Evolutionary conservation across 1,140 invertebrate genomes (phyloP).

Genomic region (Pogonomyrmex barbatus): DNA sequence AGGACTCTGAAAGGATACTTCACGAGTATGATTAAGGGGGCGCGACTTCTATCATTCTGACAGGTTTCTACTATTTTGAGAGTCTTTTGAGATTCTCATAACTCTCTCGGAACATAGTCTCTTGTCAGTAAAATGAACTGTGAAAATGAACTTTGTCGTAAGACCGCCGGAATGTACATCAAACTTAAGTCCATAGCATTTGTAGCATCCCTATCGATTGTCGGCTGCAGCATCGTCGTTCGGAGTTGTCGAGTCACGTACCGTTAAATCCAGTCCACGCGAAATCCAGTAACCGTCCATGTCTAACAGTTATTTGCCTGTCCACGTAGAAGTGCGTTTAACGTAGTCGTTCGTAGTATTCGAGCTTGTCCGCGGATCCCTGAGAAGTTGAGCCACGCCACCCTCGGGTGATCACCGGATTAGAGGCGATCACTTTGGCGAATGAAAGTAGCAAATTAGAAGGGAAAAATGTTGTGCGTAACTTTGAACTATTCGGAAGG

Average conservation of each 20-base stretch:
- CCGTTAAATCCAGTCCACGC: not conserved
- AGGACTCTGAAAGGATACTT: conserved; percentile 58
- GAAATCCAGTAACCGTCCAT: conserved; percentile 41
- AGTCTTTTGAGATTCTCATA: conserved; percentile 41
- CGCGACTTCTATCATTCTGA: conserved; percentile 59
- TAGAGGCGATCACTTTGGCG: conserved; percentile 71
- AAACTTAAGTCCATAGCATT: not conserved
- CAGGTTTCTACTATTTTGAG: conserved; percentile 53
- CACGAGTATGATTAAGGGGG: conserved; percentile 56
- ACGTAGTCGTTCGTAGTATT: not conserved
- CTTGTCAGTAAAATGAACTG: not conserved
- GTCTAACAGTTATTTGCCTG: conserved; percentile 28
- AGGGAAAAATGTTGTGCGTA: conserved; percentile 2
- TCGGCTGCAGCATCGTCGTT: conserved; percentile 16
- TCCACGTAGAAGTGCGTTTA: conserved; percentile 10
- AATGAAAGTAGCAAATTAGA: conserved; percentile 69
- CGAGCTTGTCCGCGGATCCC: conserved; percentile 29
- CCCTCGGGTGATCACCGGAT: conserved; percentile 65
- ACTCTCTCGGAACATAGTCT: conserved; percentile 32
- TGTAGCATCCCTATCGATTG: conserved; percentile 1
- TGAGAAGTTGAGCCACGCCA: conserved; percentile 55
- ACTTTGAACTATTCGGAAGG: conserved; percentile 78
- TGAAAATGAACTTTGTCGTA: not conserved
- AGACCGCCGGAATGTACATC: conserved; percentile 11
- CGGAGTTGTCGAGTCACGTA: conserved; percentile 55